Conservation (phyloP, 2,888 invertebrate genomes). For the Drosophila seclusa region DNA sequence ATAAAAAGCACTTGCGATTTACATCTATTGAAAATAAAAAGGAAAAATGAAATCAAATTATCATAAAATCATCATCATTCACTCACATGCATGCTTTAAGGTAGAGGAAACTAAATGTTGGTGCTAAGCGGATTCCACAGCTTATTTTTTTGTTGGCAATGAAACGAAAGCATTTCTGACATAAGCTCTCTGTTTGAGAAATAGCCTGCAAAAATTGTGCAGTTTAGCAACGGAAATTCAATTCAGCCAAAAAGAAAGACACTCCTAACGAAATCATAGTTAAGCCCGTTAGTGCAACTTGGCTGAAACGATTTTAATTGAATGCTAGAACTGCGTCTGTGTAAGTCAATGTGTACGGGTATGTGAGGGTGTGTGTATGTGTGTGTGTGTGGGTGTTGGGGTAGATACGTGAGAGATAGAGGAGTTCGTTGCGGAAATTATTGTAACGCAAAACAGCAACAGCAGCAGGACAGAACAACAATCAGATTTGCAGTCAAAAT, state of each 20-base stretch:
- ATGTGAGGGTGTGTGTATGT: not conserved
- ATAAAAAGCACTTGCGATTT: not conserved
- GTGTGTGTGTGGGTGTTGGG: not conserved
- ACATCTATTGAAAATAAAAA: not conserved
- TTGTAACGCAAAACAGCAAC: slow-evolving; percentile 47
- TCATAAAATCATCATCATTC: not conserved
- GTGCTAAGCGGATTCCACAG: not conserved
- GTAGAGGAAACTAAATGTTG: not conserved
- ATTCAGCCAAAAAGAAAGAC: slow-evolving; percentile 20
- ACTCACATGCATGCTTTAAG: not conserved
- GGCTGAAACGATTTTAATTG: slow-evolving; percentile 52
- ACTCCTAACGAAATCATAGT: slow-evolving; percentile 28
- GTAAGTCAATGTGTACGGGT: not conserved
- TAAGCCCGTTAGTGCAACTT: slow-evolving; percentile 30
- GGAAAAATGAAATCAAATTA: not conserved
- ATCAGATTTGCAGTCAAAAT: slow-evolving; percentile 49
- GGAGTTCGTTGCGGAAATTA: slow-evolving; percentile 18
- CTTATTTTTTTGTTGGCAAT: not conserved
- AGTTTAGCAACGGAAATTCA: slow-evolving; percentile 15
- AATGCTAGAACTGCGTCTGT: slow-evolving; percentile 28
- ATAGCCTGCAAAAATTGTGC: slow-evolving; percentile 6
- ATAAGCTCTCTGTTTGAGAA: not conserved
- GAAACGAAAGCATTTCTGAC: not conserved
- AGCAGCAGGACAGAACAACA: slow-evolving; percentile 28
- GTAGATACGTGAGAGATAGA: slow-evolving; percentile 14